Base-by-base conservation (phyloP, 2,888 invertebrate genomes). In the Pristionchus exspectatus region DNA sequence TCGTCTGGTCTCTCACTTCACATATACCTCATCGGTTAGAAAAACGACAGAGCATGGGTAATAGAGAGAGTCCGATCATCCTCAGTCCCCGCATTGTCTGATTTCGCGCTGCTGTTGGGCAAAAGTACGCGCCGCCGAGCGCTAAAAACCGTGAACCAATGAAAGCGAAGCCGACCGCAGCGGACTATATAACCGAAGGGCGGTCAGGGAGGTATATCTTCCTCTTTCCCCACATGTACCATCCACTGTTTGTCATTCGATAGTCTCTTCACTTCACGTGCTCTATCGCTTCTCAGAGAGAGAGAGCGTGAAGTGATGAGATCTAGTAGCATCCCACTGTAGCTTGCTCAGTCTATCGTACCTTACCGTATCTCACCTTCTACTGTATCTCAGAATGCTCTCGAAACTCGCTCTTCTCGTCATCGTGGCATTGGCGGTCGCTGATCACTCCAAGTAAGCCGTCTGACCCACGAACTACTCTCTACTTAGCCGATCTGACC, bases 381-480 rank as follows among this genome's bases (percentile, higher is more conserved):
- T 50, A 69, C 30, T 24, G n/a, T 27, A 27, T 85, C 27, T 5
- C 59, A 85, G 84, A 59, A 85, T 85, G 84, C 18, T 85, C 59
- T 85, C 59, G 24, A 85, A 85, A 33, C 10, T 85, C 18, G 84
- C 84, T 24, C 84, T 85, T 33, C 84, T 85, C 59, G 84, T 59
- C 59, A 24, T 59, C 33, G 84, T 85, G 33, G 84, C 84, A 7
- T 59, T 85, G 21, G 84, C 84, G 0, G 84, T 59, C n/a, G 69
- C 72, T 4, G 87, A 87, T 44, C 66, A 87, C 21, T 66, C 72
- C 69, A 87, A 69, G 87, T 87, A 21, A 69, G 87, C 44, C 18
- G 21, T 30, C 16, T 24, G 33, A 77, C 33, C 18, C 56, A 9
- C 16, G 56, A 18, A 56, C 56, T 16, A 16, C 56, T 9, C 56